These are phyloP conservation scores for Cetonia aurata DNA, from an alignment of 2,888 invertebrate genomes.

Conservation along the genomic window DNA sequence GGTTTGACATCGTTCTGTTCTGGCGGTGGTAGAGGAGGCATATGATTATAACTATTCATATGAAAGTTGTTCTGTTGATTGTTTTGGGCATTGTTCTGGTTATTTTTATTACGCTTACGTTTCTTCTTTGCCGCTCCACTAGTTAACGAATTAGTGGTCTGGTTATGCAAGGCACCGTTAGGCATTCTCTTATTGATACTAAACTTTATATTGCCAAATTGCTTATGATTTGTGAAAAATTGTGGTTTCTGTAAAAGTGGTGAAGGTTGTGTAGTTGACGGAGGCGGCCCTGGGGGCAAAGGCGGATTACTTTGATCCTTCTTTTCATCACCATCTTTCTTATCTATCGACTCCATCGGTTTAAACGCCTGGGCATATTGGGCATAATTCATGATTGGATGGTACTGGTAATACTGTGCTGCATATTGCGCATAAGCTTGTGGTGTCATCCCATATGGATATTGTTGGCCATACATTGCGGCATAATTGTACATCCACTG, in stretches of 20 bases:
- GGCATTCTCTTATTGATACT: constrained; percentile 66
- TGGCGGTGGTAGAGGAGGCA: constrained; percentile 69
- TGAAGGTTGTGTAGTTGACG: constrained; percentile 58
- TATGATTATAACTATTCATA: constrained; percentile 61
- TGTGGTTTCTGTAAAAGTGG: constrained; percentile 64
- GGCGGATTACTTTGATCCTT: constrained; percentile 67
- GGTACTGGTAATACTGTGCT: constrained; percentile 68
- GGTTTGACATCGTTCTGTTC: constrained; percentile 67
- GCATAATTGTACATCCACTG: constrained; percentile 53
- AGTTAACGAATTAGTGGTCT: constrained; percentile 64
- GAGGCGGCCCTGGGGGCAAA: constrained; percentile 72
- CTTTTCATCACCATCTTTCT: constrained; percentile 50
- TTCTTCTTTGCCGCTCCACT: constrained; percentile 79
- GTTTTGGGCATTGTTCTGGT: constrained; percentile 60
- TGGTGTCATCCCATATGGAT: constrained; percentile 50
- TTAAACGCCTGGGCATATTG: constrained; percentile 61
- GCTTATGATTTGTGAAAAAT: constrained; percentile 60
- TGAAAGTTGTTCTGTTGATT: constrained; percentile 62
- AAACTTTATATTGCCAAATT: constrained; percentile 70
- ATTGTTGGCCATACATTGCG: constrained; percentile 51
- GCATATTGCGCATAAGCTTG: constrained; percentile 67
- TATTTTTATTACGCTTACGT: constrained; percentile 79
- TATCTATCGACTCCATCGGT: constrained; percentile 57
- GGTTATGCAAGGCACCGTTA: constrained; percentile 61
- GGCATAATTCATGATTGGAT: constrained; percentile 55